Conservation (phyloP, 2,888 invertebrate genomes). For the Lasioglossum lativentre region DNA sequence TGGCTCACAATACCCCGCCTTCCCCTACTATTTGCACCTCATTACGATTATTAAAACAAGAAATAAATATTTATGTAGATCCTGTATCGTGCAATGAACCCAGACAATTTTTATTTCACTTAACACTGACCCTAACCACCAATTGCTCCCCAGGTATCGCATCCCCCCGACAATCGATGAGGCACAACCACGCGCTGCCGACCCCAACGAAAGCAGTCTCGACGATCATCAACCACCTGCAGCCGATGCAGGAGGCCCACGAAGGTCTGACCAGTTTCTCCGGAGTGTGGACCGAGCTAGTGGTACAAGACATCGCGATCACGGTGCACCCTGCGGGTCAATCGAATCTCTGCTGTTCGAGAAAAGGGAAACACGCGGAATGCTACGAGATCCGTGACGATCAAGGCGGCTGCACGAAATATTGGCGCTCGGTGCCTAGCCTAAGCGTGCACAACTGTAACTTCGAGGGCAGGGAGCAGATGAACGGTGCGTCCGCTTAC, state of each 20-base stretch:
- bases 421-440: conserved; percentile 89
- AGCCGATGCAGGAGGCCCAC: conserved; percentile 86
- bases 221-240: conserved; percentile 71
- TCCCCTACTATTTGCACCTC: too few species aligned
- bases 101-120: too few species aligned
- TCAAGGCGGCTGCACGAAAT: conserved; percentile 87
- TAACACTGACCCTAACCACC: background rate
- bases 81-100: too few species aligned
- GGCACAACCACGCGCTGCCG: conserved; percentile 87
- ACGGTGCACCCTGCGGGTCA: conserved; percentile 87
- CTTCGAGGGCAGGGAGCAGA: conserved; percentile 90
- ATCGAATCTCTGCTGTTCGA: conserved; percentile 74
- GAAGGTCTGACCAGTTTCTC: conserved; percentile 92
- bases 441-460: conserved; percentile 77
- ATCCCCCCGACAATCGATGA: conserved; percentile 85
- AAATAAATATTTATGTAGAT: too few species aligned
- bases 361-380: conserved; percentile 85
- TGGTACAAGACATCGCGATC: conserved; percentile 90
- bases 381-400: conserved; percentile 85
- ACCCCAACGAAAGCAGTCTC: conserved; percentile 87
- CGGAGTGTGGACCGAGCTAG: conserved; percentile 92
- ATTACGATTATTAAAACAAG: too few species aligned
- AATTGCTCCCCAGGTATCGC: conserved; percentile 82
- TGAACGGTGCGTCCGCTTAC: conserved; percentile 94
- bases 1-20: too few species aligned